A percentile compares a stretch with the other conserved stretches of the same genome.
These are phyloP conservation scores for Pseudochromis fuscus DNA, from an alignment of 2,797 vertebrate genomes.

Conservation along the genomic window DNA sequence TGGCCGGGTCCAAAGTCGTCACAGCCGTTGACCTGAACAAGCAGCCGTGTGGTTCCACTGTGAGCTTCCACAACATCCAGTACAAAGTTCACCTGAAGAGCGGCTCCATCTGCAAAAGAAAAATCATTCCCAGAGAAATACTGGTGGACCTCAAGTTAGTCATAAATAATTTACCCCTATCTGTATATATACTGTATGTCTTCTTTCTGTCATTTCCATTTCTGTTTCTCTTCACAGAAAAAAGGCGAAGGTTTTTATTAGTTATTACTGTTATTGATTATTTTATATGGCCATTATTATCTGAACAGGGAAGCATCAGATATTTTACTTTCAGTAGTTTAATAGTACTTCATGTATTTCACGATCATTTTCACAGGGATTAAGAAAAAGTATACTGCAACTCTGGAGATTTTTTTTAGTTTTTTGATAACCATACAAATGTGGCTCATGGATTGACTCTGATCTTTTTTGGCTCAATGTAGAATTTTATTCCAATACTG, in stretches of 20 bases:
- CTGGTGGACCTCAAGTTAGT: conserved; percentile 85
- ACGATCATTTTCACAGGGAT: not conserved
- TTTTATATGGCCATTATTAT: not conserved
- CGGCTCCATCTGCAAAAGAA: conserved; percentile 67
- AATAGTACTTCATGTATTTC: not conserved
- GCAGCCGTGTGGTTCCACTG: conserved; percentile 71
- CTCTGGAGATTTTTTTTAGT: not conserved
- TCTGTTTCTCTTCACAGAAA: too few species aligned
- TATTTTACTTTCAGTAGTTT: too few species aligned
- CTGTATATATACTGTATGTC: not conserved
- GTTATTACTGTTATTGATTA: too few species aligned
- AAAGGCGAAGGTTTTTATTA: too few species aligned
- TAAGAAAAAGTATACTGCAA: not conserved
- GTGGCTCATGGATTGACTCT: too few species aligned
- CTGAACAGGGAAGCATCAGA: not conserved
- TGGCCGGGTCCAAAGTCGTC: conserved; percentile 42
- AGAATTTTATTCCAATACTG: not conserved
- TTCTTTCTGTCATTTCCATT: not conserved
- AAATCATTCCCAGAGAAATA: conserved; percentile 70
- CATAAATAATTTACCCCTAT: not conserved
- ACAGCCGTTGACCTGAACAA: conserved; percentile 21
- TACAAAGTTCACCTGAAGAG: conserved; percentile 78
- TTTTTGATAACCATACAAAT: not conserved
- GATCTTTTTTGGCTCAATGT: not conserved
- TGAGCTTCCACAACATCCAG: conserved; percentile 86